Conservation (phyloP, 2,888 invertebrate genomes). For the Patella pellucida region DNA sequence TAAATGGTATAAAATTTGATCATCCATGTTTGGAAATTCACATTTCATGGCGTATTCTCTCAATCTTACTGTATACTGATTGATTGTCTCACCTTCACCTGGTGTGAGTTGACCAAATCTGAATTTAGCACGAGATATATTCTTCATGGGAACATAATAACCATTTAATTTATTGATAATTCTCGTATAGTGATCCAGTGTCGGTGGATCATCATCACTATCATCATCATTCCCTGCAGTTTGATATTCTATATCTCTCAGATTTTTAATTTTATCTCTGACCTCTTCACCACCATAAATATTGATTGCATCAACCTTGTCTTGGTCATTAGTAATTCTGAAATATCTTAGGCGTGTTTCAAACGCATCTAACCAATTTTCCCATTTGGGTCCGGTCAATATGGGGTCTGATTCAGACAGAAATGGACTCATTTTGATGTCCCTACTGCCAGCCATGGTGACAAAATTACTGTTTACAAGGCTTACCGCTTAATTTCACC, state of each 20-base stretch:
- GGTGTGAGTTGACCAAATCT: not conserved
- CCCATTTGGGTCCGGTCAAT: not conserved
- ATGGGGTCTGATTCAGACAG: constrained; percentile 9
- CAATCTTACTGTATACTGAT: constrained; percentile 3
- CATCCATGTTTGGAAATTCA: not conserved
- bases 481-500: not conserved
- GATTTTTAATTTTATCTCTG: not conserved
- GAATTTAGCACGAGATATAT: not conserved
- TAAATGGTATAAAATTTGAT: constrained; percentile 1
- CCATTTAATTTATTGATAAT: not conserved
- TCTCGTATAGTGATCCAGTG: not conserved
- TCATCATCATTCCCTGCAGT: not conserved
- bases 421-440: not conserved
- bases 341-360: constrained; percentile 5
- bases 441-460: not conserved
- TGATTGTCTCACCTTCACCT: not conserved
- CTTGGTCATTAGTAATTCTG: not conserved
- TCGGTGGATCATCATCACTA: not conserved
- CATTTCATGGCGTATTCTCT: not conserved
- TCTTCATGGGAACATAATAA: not conserved
- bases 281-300: not conserved
- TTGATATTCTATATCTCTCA: not conserved
- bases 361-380: not conserved
- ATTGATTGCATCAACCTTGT: not conserved
- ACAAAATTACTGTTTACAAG: not conserved